Percentiles rank a stretch among this genome's conserved stretches.
These are phyloP conservation scores for Ceratothoa steindachneri DNA, from an alignment of 2,888 invertebrate genomes.

Conservation along the genomic window DNA sequence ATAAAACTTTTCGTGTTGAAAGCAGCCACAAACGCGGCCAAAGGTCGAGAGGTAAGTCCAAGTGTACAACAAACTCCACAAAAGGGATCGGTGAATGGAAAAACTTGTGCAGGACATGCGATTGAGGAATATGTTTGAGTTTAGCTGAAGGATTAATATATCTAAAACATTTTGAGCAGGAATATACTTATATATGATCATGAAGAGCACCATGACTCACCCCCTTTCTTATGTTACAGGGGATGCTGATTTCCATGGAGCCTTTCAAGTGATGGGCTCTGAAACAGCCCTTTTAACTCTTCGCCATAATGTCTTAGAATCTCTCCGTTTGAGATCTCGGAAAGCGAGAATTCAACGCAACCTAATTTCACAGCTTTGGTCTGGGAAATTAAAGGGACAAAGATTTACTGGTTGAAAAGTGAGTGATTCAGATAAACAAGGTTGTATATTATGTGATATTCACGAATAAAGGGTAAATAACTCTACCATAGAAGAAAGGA, in stretches of 20 bases:
- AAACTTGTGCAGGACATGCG: no score
- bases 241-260: constrained; percentile 53
- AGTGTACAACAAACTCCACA: constrained; percentile 66
- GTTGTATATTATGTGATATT: no score
- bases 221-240: constrained; percentile 73
- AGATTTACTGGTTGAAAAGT: no score
- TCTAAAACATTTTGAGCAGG: no score
- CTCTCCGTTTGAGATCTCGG: not conserved
- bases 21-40: constrained; percentile 73
- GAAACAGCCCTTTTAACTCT: not conserved
- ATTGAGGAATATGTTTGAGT: no score
- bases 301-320: not conserved
- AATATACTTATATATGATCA: constrained; percentile 62
- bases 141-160: no score
- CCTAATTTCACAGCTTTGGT: not conserved
- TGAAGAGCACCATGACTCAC: constrained; percentile 75
- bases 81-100: not conserved
- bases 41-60: constrained; percentile 71
- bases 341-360: not conserved
- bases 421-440: no score
- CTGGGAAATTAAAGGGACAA: no score
- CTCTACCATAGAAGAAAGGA: no score
- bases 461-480: no score
- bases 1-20: constrained; percentile 71
- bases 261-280: not conserved